Base-by-base conservation (phyloP, 2,797 vertebrate species). In the Cercopithecus hamlyni region DNA sequence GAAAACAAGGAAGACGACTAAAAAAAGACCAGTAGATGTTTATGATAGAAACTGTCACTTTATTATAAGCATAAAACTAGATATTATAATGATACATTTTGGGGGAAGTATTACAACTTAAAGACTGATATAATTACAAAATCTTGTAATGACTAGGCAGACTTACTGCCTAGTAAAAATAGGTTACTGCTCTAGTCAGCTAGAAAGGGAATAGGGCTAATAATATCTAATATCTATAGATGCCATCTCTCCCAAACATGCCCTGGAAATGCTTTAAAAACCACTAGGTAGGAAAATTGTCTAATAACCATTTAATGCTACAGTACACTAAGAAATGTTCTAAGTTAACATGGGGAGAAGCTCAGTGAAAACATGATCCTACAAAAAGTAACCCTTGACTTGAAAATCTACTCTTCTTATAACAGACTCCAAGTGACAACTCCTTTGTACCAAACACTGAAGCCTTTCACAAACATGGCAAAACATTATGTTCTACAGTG, bases 361-460 rank as follows among this genome's bases (percentile, higher is more conserved):
- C 50, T 67, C 27, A 80, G 27, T 39, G 26, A 89, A 96, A 97
- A 86, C 4, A 90, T 2, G 13, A 52, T n/a, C 52, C 20, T 89
- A 95, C 12, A 97, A 89, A 96, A 91, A 96, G 55, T 67, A 91
- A 91, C 2, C 43, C 67, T 45, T 93, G 64, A 94, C 72, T 61
- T 93, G 50, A 93, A 97, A 96, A 76, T 41, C 39, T 39, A 95
- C 26, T 79, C 48, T 41, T 90, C n/a, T 86, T 64, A 33, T 15
- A 89, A 88, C 30, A 73, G 73, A 95, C 8, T 50, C 73, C 36
- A 96, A 88, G 1, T 55, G 72, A 43, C 67, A 87, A 85, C 10
- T 92, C 82, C 76, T 84, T 72, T 77, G 30, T 36, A 94, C 12
- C 39, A 24, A 94, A 76, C 5, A 26, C 77, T 30, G 41, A 82